Percentiles rank a stretch among this genome's conserved stretches.
Evolutionary conservation across 2,113 vertebrate species (phyloP).

Genomic region (Isichthys henryi): DNA sequence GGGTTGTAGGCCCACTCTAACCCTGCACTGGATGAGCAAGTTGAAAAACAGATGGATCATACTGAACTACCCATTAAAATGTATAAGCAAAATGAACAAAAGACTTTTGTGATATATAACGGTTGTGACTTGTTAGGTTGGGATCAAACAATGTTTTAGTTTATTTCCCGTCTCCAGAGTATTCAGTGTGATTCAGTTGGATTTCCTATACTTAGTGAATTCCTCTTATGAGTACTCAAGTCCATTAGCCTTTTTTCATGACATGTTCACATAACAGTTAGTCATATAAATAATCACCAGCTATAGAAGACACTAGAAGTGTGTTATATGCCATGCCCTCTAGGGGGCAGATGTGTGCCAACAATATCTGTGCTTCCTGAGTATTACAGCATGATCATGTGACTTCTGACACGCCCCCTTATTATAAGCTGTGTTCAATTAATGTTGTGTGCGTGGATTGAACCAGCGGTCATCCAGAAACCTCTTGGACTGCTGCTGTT

Average conservation of each 20-base stretch:
- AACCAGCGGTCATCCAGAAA: background rate
- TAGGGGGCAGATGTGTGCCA: background rate
- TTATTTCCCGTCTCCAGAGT: background rate
- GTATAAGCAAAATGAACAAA: background rate
- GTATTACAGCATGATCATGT: background rate
- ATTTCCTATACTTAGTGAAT: background rate
- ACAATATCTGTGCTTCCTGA: background rate
- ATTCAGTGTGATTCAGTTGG: background rate
- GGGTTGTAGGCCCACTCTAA: background rate
- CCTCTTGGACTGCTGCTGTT: background rate
- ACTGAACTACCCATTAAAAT: background rate
- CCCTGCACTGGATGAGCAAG: background rate
- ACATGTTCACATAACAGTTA: background rate
- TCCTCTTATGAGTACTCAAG: background rate
- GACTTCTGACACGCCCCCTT: background rate
- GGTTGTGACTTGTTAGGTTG: background rate
- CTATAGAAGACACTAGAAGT: background rate
- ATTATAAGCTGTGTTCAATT: background rate
- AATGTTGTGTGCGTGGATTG: background rate
- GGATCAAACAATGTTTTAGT: background rate
- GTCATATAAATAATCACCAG: background rate
- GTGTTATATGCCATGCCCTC: background rate
- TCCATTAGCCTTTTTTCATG: background rate
- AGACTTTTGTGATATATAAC: background rate
- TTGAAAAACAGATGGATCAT: background rate